These are phyloP conservation scores for Pseudachorutes palmiensis DNA, from an alignment of 1,140 invertebrate genomes.

Conservation along the genomic window DNA sequence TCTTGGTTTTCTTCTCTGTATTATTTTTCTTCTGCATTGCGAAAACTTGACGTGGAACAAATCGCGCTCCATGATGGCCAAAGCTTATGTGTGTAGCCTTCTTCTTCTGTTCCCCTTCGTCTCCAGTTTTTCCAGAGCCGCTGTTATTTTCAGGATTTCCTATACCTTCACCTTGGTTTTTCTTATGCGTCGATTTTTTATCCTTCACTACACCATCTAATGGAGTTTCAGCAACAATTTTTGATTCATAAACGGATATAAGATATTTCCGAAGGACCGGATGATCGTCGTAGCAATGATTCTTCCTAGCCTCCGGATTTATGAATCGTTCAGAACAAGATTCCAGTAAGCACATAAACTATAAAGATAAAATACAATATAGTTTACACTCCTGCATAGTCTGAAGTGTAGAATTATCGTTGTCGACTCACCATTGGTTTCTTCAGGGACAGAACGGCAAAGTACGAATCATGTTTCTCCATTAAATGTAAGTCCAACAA, in stretches of 20 bases:
- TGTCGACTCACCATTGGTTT: slow-evolving; percentile 51
- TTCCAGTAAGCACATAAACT: background rate
- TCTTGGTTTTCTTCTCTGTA: background rate
- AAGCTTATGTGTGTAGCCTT: background rate
- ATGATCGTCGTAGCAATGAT: background rate
- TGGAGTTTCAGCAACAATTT: background rate
- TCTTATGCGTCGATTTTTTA: background rate
- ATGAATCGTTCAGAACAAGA: background rate
- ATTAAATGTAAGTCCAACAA: slow-evolving; percentile 59
- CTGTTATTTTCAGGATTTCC: background rate
- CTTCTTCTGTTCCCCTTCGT: background rate
- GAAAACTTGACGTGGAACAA: slow-evolving; percentile 4
- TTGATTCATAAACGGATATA: background rate
- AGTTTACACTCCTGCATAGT: too few relatives aligned
- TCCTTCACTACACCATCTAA: background rate
- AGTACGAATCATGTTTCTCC: slow-evolving; percentile 60
- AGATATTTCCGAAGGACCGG: background rate
- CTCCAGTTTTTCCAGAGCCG: background rate
- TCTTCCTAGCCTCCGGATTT: background rate
- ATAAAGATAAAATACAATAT: background rate
- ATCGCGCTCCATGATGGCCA: background rate
- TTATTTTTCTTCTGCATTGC: slow-evolving; percentile 1
- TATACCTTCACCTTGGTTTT: too few relatives aligned
- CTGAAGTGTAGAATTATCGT: too few relatives aligned
- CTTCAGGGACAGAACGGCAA: slow-evolving; percentile 51